phyloP scores from a whole-genome alignment of 2,113 vertebrate species.

The Trogon melanurus region DNA sequence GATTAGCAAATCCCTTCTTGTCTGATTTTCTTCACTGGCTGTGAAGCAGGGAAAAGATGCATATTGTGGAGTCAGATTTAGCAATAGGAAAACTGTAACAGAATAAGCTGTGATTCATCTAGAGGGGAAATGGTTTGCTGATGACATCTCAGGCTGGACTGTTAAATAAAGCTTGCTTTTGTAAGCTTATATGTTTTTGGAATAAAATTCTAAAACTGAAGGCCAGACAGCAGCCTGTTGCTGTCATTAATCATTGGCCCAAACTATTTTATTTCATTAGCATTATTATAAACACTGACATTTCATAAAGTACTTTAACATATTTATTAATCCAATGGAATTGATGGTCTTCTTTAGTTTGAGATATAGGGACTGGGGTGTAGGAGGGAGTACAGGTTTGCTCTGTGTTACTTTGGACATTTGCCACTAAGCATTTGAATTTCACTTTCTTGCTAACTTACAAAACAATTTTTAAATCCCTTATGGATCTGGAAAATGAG shows the following conservation, averaged over 20 bases:
- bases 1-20: not conserved
- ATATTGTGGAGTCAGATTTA: not conserved
- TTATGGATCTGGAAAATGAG: not conserved
- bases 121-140: conserved; percentile 55
- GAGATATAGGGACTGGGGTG: not conserved
- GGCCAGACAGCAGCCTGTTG: not conserved
- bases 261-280: not conserved
- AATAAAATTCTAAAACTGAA: not conserved
- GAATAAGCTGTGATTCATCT: conserved; percentile 39
- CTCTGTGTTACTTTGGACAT: not conserved
- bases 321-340: not conserved
- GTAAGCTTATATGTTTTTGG: not conserved
- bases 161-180: conserved; percentile 38
- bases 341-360: not conserved
- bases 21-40: not conserved
- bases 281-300: not conserved
- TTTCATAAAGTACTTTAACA: not conserved
- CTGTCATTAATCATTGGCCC: not conserved
- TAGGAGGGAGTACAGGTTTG: not conserved
- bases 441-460: not conserved
- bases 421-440: not conserved
- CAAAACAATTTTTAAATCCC: not conserved
- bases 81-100: not conserved
- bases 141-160: conserved; percentile 27
- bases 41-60: not conserved